Evolutionary conservation across 2,888 invertebrate genomes (phyloP).

Genomic region (Lithophane leautieri): DNA sequence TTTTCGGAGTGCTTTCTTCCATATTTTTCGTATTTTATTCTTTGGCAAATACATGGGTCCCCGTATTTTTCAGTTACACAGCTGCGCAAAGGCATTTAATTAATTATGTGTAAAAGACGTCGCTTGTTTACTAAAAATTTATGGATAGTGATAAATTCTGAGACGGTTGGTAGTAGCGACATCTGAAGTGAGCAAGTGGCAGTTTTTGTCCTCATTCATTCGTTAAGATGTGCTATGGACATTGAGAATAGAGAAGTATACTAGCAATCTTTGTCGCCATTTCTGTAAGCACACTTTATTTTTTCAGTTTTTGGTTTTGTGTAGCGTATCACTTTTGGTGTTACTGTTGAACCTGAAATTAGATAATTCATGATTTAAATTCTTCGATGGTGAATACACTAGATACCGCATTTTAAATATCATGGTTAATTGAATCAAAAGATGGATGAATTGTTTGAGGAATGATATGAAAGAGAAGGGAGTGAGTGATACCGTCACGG

Average conservation of each 20-base stretch:
- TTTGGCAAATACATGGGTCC: too few species aligned
- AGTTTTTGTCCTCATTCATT: too few species aligned
- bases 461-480: background rate
- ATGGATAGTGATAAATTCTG: too few species aligned
- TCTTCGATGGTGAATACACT: background rate
- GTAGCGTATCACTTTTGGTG: background rate
- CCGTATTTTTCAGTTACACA: too few species aligned
- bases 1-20: too few species aligned
- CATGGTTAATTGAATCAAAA: background rate
- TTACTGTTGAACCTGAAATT: slow-evolving; percentile 18
- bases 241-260: background rate
- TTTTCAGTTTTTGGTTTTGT: background rate
- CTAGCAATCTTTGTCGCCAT: background rate
- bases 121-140: too few species aligned
- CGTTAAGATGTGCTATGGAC: background rate
- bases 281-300: background rate
- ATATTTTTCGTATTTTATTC: too few species aligned
- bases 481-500: too few species aligned
- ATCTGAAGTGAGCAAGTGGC: too few species aligned
- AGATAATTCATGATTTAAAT: background rate
- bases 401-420: background rate
- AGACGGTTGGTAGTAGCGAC: too few species aligned
- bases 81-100: too few species aligned
- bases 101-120: too few species aligned
- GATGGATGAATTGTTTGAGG: background rate